Evolutionary conservation across 2,888 invertebrate species (phyloP), one percentile per base, ranked within the genome.

Genomic region (Hydroisotoma schaefferi): DNA sequence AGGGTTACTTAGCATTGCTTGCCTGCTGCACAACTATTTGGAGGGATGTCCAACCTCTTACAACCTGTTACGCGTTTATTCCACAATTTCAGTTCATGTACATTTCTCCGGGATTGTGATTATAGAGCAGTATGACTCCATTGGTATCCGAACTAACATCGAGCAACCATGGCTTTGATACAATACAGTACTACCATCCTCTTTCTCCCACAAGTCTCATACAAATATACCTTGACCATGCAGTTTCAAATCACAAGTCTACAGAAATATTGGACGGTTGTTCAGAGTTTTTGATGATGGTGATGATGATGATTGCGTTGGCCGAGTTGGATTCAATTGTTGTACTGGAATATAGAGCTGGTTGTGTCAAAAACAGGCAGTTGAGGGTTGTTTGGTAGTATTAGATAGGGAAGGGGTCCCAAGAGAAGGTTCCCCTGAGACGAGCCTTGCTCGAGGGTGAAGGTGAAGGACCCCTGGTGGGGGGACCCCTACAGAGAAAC

Each of bases 1-100:
- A 68, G 70, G 68, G 70, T 65, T 70, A 61, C 65, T 61, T 63
- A 61, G 65, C n/a, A n/a, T n/a, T n/a, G n/a, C n/a, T n/a, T 59
- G 49, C 59, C 53, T 59, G 43, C 40, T 25, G 47, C 28, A 59
- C 62, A 61, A 55, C 63, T 61, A n/a, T n/a, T 61, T 59, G 58
- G 56, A 66, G 63, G 63, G 62, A 55, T 46, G 57, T 59, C 63
- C 57, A 44, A 53, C 33, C 26, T 33, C 44, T 49, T 63, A 61
- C 67, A 69, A 69, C 69, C 69, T 69, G 69, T 69, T 69, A 69
- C 69, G 59, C 67, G 57, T 18, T 43, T 18, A 43, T 15, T 6
- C 33, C 8, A 33, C 8, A 33, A 33, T 33, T 33, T 15, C n/a
- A n/a, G n/a, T n/a, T 15, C 33, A 33, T 15, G 8, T 10, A 8